Evolutionary conservation across 53 echinoderm and acorn worm species (phyloP), one percentile per base, ranked within the genome.

Genomic region (Echinarachnius parma): DNA sequence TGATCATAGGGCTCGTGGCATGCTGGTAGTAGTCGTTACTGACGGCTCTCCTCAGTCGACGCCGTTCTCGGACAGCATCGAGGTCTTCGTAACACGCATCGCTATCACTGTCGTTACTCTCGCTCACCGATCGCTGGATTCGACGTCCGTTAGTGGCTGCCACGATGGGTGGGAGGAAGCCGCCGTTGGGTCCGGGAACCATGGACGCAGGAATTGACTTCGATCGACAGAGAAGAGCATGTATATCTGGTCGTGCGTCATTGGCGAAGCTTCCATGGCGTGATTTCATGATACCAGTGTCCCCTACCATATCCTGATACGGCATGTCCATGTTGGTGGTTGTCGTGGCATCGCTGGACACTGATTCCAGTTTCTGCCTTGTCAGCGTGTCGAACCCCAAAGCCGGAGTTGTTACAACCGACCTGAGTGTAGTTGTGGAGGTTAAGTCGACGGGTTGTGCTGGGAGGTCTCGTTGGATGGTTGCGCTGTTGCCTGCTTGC

Each of bases 301-400:
- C 68, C 13, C 68, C 68, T 13, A 68, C 68, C 68, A 68, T 68
- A 4, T 49, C 50, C 21, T 68, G 68, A 37, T 68, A 68, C 8
- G 49, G 68, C 0, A 52, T 32, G 34, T 68, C 68, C n/a, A 29
- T 65, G 23, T 3, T 26, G n/a, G 30, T 29, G 9, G 68, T 33
- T 13, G 48, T 21, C 11, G 65, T 46, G 44, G 36, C 39, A n/a
- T n/a, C n/a, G 39, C 65, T 65, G 1, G 65, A 65, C 5, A 65
- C 25, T 9, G 65, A 65, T 29, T 65, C 65, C 65, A 65, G 15
- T n/a, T n/a, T n/a, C n/a, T n/a, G n/a, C n/a, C n/a, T n/a, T n/a
- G n/a, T n/a, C n/a, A n/a, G n/a, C n/a, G n/a, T n/a, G n/a, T n/a
- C n/a, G n/a, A n/a, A n/a, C n/a, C n/a, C n/a, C 14, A 46, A 3